These are phyloP conservation scores for Etheostoma spectabile DNA, from an alignment of 2,113 vertebrate genomes.

Conservation along the genomic window DNA sequence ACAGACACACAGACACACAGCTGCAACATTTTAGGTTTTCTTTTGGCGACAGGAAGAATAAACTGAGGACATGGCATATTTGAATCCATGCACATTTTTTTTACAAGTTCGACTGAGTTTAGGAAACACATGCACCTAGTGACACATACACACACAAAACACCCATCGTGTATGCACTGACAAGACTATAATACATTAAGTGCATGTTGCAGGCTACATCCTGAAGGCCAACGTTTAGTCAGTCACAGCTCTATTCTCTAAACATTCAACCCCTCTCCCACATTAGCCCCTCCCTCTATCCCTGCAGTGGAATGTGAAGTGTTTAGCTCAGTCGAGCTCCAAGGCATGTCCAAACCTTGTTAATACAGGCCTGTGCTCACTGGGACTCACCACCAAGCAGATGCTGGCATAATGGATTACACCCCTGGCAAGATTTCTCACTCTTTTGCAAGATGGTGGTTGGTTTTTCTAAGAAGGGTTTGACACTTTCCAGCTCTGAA, in stretches of 20 bases:
- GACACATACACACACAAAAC: not conserved
- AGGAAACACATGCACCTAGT: not conserved
- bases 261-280: not conserved
- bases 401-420: constrained; percentile 43
- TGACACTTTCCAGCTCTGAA: constrained; percentile 11
- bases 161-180: not conserved
- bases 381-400: constrained; percentile 55
- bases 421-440: constrained; percentile 39
- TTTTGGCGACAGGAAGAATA: constrained; percentile 1
- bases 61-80: not conserved
- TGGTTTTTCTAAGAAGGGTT: constrained; percentile 22
- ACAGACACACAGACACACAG: not conserved
- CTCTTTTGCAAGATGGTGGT: constrained; percentile 35
- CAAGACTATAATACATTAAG: constrained; percentile 16
- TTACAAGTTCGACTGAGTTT: constrained; percentile 8
- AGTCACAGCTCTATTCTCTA: constrained; percentile 26
- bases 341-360: constrained; percentile 67
- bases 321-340: constrained; percentile 48
- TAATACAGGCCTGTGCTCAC: constrained; percentile 66
- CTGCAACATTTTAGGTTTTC: constrained; percentile 15
- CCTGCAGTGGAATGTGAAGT: constrained; percentile 72
- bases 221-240: constrained; percentile 20
- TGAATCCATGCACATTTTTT: constrained; percentile 5
- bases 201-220: constrained; percentile 11
- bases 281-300: constrained; percentile 34